Evolutionary conservation across 1,140 invertebrate genomes (phyloP).

Genomic region (Bicyclus anynana): DNA sequence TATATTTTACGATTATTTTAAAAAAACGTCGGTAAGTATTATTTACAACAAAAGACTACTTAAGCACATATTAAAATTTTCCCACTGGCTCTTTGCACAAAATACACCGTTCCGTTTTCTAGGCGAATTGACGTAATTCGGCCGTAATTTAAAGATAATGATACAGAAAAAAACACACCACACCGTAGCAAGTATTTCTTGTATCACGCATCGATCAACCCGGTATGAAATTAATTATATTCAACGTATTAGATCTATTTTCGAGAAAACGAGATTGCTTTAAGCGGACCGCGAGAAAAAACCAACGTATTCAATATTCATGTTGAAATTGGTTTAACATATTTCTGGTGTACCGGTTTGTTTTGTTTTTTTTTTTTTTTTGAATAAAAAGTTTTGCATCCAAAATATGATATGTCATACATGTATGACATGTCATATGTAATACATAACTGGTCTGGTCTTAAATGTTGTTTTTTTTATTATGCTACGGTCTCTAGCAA

Average conservation of each 20-base stretch:
- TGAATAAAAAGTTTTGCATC: too few species aligned
- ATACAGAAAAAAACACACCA: constrained; percentile 53
- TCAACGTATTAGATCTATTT: constrained; percentile 71
- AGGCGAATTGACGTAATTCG: constrained; percentile 61
- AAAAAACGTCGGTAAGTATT: too few species aligned
- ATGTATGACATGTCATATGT: too few species aligned
- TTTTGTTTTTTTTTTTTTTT: constrained; percentile 2
- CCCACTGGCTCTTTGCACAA: constrained; percentile 1
- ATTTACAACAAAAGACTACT: too few species aligned
- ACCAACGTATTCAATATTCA: constrained; percentile 49
- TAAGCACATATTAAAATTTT: too few species aligned
- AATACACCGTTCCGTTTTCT: constrained; percentile 47
- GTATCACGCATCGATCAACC: constrained; percentile 69
- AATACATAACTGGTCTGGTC: too few species aligned
- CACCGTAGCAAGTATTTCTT: constrained; percentile 10
- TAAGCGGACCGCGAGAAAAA: constrained; percentile 49
- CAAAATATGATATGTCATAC: too few species aligned
- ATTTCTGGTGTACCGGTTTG: constrained; percentile 60
- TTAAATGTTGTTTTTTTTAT: too few species aligned
- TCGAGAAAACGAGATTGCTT: constrained; percentile 70
- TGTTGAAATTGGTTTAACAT: constrained; percentile 62
- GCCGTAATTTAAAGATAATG: constrained; percentile 68
- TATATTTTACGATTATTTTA: too few species aligned
- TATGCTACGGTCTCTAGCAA: too few species aligned
- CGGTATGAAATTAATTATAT: constrained; percentile 70